Percentiles rank a stretch among this genome's conserved stretches.
These are phyloP conservation scores for Rhizomys pruinosus DNA, from an alignment of 2,113 vertebrate species.

Conservation along the genomic window DNA sequence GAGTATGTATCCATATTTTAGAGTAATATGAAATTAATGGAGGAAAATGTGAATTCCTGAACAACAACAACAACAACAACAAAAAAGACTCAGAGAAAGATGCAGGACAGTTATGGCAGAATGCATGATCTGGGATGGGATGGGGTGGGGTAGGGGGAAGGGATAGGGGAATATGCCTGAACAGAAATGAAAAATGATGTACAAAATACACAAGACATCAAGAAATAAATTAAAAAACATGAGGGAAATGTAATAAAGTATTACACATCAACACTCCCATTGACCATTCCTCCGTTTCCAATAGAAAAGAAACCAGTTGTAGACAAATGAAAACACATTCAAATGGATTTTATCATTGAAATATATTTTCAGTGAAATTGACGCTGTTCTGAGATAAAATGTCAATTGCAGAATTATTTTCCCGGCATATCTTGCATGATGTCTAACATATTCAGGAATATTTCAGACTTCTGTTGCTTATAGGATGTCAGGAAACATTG, in stretches of 20 bases:
- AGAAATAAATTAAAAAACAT: too few species aligned
- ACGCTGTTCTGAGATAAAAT: neutral
- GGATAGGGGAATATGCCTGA: too few species aligned
- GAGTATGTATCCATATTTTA: too few species aligned
- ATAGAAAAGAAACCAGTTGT: neutral
- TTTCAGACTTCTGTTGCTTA: neutral
- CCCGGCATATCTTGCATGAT: neutral
- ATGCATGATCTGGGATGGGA: too few species aligned
- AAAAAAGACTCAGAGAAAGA: too few species aligned
- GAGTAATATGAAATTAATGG: too few species aligned
- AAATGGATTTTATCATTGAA: neutral
- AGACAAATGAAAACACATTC: neutral
- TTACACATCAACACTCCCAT: neutral
- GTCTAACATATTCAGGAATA: neutral
- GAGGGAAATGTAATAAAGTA: neutral
- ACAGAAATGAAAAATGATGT: too few species aligned
- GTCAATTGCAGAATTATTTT: neutral
- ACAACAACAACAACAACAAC: too few species aligned
- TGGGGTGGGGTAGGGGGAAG: too few species aligned
- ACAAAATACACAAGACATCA: too few species aligned
- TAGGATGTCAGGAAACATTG: neutral
- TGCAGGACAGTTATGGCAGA: too few species aligned
- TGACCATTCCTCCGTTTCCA: neutral
- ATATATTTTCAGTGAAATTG: neutral
- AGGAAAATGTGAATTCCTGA: too few species aligned